Percentiles rank a stretch among this genome's conserved stretches.
phyloP scores from a whole-genome alignment of 2,888 invertebrate genomes.

The Watsonalla cultraria region DNA sequence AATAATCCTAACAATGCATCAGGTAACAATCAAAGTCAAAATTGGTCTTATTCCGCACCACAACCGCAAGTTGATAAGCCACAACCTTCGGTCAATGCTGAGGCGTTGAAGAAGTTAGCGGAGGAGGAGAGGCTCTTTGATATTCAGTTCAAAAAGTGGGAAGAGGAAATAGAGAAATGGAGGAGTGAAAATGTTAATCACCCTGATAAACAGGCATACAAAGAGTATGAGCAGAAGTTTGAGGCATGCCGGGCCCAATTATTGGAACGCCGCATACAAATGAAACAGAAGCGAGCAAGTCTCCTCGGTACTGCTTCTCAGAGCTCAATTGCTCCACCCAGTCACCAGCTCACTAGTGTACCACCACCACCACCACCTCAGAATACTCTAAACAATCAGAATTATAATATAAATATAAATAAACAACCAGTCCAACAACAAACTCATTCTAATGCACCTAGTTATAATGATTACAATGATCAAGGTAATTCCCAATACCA shows the following conservation, averaged over 20 bases:
- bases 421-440: constrained; percentile 18
- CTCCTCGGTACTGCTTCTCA: constrained; percentile 36
- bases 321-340: constrained; percentile 23
- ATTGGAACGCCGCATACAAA: constrained; percentile 87
- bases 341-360: constrained; percentile 25
- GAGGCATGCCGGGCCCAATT: constrained; percentile 89
- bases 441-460: constrained; percentile 21
- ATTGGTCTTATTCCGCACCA: constrained; percentile 39
- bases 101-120: constrained; percentile 62
- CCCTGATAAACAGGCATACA: constrained; percentile 92
- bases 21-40: constrained; percentile 51
- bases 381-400: constrained; percentile 14
- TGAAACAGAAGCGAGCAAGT: constrained; percentile 82
- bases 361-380: constrained; percentile 31
- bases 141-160: constrained; percentile 94
- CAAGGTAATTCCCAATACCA: constrained; percentile 30
- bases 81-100: constrained; percentile 39
- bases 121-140: constrained; percentile 91
- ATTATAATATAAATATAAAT: constrained; percentile 19
- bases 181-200: constrained; percentile 93
- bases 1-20: constrained; percentile 29
- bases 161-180: constrained; percentile 94
- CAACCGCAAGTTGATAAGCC: constrained; percentile 8
- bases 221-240: constrained; percentile 93
- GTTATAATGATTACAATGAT: constrained; percentile 18